Conservation (phyloP, 2,888 invertebrate species). For the Scaptomyza polygonia region DNA sequence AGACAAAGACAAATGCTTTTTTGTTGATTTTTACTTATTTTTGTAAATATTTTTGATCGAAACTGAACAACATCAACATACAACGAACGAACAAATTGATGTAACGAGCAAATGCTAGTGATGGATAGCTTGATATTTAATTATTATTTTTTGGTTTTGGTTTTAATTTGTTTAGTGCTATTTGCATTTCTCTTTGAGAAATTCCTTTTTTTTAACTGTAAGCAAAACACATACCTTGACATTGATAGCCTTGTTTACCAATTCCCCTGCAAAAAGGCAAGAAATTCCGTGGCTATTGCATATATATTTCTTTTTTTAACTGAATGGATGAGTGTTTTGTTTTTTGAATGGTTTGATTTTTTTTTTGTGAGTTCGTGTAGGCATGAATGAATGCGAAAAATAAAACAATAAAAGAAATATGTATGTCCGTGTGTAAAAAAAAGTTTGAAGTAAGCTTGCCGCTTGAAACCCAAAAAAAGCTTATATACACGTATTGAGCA, state of each 20-base stretch:
- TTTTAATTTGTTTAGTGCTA: conserved; percentile 35
- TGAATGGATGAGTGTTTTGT: conserved; percentile 63
- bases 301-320: conserved; percentile 70
- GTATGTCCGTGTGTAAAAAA: neutral
- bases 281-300: conserved; percentile 84
- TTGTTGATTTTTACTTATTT: neutral
- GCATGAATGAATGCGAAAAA: conserved; percentile 44
- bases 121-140: conserved; percentile 46
- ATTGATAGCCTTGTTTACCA: conserved; percentile 98
- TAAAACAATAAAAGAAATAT: conserved; percentile 29
- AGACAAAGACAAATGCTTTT: conserved; percentile 47
- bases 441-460: conserved; percentile 29
- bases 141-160: conserved; percentile 14
- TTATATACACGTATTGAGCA: conserved; percentile 21
- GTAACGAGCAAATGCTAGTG: conserved; percentile 75
- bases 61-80: conserved; percentile 67
- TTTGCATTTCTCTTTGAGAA: conserved; percentile 43
- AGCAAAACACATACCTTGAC: conserved; percentile 91
- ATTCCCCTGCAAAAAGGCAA: conserved; percentile 93
- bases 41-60: conserved; percentile 11
- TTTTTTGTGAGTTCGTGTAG: conserved; percentile 28
- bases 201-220: conserved; percentile 66
- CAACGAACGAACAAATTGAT: conserved; percentile 53
- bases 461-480: conserved; percentile 46
- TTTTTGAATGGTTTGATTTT: conserved; percentile 12